A percentile compares a stretch with the other conserved stretches of the same genome.
These are phyloP conservation scores for Acrobasis suavella DNA, from an alignment of 2,888 invertebrate genomes.

Conservation along the genomic window DNA sequence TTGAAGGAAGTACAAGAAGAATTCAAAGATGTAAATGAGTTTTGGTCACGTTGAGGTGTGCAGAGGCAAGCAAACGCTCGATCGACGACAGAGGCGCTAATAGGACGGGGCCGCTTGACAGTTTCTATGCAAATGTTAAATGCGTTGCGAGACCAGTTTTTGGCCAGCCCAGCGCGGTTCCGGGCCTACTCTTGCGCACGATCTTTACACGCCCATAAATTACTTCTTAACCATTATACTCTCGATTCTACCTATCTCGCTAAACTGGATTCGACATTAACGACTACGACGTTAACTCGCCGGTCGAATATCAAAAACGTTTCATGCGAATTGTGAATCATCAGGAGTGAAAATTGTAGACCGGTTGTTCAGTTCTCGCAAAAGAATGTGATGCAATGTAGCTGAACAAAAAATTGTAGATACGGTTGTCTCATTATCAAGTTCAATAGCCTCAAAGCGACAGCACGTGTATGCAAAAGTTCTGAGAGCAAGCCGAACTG, in stretches of 20 bases:
- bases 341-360: constrained; percentile 41
- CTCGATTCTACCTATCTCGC: constrained; percentile 40
- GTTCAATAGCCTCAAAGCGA: constrained; percentile 78
- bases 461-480: constrained; percentile 81
- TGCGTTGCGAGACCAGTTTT: constrained; percentile 78
- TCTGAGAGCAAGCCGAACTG: constrained; percentile 48
- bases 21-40: constrained; percentile 5
- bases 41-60: constrained; percentile 11
- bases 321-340: constrained; percentile 51
- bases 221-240: constrained; percentile 46
- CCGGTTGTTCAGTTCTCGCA: constrained; percentile 46
- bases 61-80: constrained; percentile 44
- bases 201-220: constrained; percentile 68
- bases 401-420: constrained; percentile 62
- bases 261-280: constrained; percentile 56
- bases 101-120: constrained; percentile 70
- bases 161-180: constrained; percentile 66
- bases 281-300: constrained; percentile 17
- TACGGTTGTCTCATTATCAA: constrained; percentile 78
- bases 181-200: constrained; percentile 67
- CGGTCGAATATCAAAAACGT: constrained; percentile 9
- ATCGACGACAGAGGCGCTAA: constrained; percentile 66
- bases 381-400: constrained; percentile 72
- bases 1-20: not conserved
- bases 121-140: constrained; percentile 81